A percentile compares a stretch with the other conserved stretches of the same genome.
These are phyloP conservation scores for Kryphioiulus occultus DNA, from an alignment of 2,888 invertebrate species.

Conservation along the genomic window DNA sequence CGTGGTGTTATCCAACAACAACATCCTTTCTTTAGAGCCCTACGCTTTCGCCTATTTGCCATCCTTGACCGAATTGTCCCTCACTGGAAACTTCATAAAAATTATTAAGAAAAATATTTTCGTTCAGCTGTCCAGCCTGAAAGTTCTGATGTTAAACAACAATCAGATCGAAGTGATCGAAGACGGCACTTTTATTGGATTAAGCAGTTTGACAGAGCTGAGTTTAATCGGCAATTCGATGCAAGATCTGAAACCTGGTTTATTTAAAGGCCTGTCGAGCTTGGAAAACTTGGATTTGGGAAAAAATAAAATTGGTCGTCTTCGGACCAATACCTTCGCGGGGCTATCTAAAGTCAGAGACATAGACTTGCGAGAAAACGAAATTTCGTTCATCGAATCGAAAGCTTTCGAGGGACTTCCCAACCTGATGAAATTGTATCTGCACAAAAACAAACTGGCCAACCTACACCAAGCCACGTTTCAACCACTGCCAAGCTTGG, in stretches of 20 bases:
- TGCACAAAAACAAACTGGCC: neutral
- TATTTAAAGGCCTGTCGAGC: neutral
- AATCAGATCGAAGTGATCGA: slow-evolving; percentile 3
- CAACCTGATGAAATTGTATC: slow-evolving; percentile 43
- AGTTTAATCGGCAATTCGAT: neutral
- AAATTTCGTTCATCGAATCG: neutral
- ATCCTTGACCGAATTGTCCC: neutral
- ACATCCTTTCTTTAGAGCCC: neutral
- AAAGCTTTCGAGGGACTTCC: neutral
- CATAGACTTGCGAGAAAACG: slow-evolving; percentile 38
- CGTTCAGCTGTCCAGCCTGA: neutral
- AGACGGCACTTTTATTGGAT: slow-evolving; percentile 26
- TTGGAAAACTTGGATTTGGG: slow-evolving; percentile 2
- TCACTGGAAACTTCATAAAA: neutral
- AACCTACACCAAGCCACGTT: neutral
- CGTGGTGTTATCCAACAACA: slow-evolving; percentile 31
- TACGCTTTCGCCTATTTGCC: slow-evolving; percentile 22
- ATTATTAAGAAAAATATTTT: slow-evolving; percentile 22
- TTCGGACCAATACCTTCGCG: neutral
- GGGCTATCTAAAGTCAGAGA: neutral
- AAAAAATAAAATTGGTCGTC: neutral
- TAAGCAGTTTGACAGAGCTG: neutral
- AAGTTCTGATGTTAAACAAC: neutral
- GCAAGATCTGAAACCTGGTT: neutral
- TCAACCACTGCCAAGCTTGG: neutral